A percentile compares a stretch with the other conserved stretches of the same genome.
Evolutionary conservation across 2,888 invertebrate species (phyloP).

Genomic region (Pseudococcus jackbeardsleyi): DNA sequence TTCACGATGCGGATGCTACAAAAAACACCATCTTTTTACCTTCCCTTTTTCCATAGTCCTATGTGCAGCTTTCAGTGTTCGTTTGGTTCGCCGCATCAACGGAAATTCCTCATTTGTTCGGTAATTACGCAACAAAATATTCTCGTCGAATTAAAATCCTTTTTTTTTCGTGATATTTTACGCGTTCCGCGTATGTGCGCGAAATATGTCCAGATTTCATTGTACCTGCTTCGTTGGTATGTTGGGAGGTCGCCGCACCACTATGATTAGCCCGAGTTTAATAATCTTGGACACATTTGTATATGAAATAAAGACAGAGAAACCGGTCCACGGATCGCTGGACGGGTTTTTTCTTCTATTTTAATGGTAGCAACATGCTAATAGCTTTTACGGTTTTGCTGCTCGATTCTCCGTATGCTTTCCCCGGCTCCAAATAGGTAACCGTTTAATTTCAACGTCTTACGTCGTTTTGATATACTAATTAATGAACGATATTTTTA

Average conservation of each 20-base stretch:
- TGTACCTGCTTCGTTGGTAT: neutral
- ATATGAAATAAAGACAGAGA: neutral
- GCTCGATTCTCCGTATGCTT: neutral
- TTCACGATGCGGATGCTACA: neutral
- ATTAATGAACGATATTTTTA: constrained; percentile 14
- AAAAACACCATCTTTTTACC: neutral
- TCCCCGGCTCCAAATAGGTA: constrained; percentile 14
- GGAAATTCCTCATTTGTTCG: constrained; percentile 27
- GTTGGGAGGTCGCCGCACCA: constrained; percentile 36
- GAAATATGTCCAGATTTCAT: neutral
- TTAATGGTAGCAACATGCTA: constrained; percentile 41
- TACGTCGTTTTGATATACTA: constrained; percentile 37
- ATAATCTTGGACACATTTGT: constrained; percentile 23
- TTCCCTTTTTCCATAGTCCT: neutral
- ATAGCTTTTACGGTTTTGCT: constrained; percentile 3
- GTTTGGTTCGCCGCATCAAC: constrained; percentile 6
- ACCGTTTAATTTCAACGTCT: constrained; percentile 41
- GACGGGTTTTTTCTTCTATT: constrained; percentile 22
- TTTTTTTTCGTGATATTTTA: neutral
- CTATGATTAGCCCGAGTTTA: constrained; percentile 1
- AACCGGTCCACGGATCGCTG: neutral
- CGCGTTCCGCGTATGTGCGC: neutral
- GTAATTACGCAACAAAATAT: constrained; percentile 14
- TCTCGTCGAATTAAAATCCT: neutral
- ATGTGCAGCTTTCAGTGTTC: neutral